A percentile compares a stretch with the other conserved stretches of the same genome.
Conservation (phyloP, 2,888 invertebrate species). For the Sipha maydis region DNA sequence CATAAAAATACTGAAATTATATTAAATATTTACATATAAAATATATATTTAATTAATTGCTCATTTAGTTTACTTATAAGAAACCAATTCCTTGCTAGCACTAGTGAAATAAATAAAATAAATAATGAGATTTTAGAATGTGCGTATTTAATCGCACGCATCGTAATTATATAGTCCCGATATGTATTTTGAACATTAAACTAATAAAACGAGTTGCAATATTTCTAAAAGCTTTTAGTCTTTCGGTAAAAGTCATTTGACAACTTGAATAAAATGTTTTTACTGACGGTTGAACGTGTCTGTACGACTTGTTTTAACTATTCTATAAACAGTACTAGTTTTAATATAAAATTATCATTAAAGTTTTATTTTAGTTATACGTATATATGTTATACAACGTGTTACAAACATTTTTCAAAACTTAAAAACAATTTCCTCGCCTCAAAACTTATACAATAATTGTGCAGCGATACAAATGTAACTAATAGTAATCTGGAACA, state of each 20-base stretch:
- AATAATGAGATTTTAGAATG: neutral
- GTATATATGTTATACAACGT: neutral
- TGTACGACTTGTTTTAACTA: constrained; percentile 5
- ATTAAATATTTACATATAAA: neutral
- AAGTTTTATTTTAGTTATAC: constrained; percentile 27
- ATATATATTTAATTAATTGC: too few species aligned
- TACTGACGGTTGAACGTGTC: neutral
- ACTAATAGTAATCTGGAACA: neutral
- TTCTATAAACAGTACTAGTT: constrained; percentile 11
- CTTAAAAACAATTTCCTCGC: constrained; percentile 21
- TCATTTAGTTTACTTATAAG: neutral
- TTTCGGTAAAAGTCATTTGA: constrained; percentile 9
- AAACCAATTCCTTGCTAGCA: neutral
- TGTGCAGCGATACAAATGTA: neutral
- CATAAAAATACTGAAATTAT: too few species aligned
- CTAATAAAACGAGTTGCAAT: neutral
- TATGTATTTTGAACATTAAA: neutral
- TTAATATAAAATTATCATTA: constrained; percentile 46
- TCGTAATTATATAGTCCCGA: too few species aligned
- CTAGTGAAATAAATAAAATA: neutral
- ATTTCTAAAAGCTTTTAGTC: constrained; percentile 46
- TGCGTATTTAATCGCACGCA: neutral
- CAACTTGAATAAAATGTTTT: constrained; percentile 29
- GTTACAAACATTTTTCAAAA: constrained; percentile 32
- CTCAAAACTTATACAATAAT: constrained; percentile 29